phyloP scores from a whole-genome alignment of 2,797 vertebrate species.

The Furcifer pardalis region DNA sequence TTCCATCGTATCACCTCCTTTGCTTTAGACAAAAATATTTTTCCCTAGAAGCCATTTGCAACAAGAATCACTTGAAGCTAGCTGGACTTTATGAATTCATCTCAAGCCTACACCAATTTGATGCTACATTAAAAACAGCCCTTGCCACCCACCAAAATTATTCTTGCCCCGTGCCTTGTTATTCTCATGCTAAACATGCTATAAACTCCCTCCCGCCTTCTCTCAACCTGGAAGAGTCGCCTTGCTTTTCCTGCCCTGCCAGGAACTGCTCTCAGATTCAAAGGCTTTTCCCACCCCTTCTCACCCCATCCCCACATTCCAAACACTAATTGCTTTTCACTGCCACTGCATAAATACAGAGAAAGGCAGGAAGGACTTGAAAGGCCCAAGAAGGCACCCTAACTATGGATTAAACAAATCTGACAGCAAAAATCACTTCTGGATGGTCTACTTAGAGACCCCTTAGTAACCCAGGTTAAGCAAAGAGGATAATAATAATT shows the following conservation, averaged over 20 bases:
- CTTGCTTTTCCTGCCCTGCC: background rate
- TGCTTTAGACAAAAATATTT: too few species aligned
- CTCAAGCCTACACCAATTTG: too few species aligned
- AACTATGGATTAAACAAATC: too few species aligned
- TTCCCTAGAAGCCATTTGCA: background rate
- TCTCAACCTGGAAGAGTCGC: background rate
- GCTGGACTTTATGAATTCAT: too few species aligned
- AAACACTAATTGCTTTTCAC: background rate
- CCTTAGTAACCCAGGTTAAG: background rate
- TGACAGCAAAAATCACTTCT: background rate
- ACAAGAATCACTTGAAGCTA: background rate
- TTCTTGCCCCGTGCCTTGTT: background rate
- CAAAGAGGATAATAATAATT: rapidly evolving
- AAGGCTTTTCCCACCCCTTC: too few species aligned
- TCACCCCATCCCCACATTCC: background rate
- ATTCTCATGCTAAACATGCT: background rate
- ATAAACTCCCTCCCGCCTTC: background rate
- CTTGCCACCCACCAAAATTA: background rate
- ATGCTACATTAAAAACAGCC: too few species aligned
- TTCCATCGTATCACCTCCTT: background rate
- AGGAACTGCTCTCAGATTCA: background rate
- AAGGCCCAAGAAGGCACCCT: background rate
- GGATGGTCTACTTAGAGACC: background rate
- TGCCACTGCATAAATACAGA: background rate
- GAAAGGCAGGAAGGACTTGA: background rate